Conservation (phyloP, 2,888 invertebrate species). For the Rhingia campestris region DNA sequence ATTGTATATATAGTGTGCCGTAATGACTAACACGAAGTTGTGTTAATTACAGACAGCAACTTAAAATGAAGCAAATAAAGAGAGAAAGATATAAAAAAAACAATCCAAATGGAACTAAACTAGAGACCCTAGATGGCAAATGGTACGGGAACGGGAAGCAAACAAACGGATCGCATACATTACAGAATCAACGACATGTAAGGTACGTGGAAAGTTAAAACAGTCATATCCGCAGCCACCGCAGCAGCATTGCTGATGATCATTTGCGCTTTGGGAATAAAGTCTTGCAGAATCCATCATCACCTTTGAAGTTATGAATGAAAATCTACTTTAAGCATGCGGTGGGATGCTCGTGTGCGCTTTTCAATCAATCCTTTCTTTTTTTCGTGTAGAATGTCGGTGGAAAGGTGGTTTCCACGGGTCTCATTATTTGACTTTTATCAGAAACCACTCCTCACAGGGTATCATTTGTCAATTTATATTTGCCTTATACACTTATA, state of each 20-base stretch:
- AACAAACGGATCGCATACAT: slow-evolving; percentile 51
- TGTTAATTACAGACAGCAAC: slow-evolving; percentile 73
- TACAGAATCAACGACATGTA: slow-evolving; percentile 66
- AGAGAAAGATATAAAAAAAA: slow-evolving; percentile 16
- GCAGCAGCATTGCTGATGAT: slow-evolving; percentile 4
- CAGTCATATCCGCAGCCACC: slow-evolving; percentile 51
- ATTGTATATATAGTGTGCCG: slow-evolving; percentile 64
- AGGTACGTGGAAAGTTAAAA: slow-evolving; percentile 69
- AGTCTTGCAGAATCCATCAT: slow-evolving; percentile 43
- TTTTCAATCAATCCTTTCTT: neutral
- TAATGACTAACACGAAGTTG: slow-evolving; percentile 75
- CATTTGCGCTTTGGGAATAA: slow-evolving; percentile 49
- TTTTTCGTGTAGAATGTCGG: neutral
- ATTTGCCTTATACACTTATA: too few relatives aligned
- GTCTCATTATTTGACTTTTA: too few relatives aligned
- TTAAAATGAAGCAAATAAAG: slow-evolving; percentile 35
- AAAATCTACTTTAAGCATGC: slow-evolving; percentile 21
- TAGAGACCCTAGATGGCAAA: slow-evolving; percentile 67
- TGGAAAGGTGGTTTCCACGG: too few relatives aligned
- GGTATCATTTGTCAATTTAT: too few relatives aligned
- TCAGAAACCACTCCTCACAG: too few relatives aligned
- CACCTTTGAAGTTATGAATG: slow-evolving; percentile 66
- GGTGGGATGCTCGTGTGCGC: neutral
- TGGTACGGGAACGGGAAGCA: slow-evolving; percentile 64
- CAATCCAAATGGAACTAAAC: slow-evolving; percentile 66